These are phyloP conservation scores for Lutjanus erythropterus DNA, from an alignment of 2,113 vertebrate species.

Conservation along the genomic window DNA sequence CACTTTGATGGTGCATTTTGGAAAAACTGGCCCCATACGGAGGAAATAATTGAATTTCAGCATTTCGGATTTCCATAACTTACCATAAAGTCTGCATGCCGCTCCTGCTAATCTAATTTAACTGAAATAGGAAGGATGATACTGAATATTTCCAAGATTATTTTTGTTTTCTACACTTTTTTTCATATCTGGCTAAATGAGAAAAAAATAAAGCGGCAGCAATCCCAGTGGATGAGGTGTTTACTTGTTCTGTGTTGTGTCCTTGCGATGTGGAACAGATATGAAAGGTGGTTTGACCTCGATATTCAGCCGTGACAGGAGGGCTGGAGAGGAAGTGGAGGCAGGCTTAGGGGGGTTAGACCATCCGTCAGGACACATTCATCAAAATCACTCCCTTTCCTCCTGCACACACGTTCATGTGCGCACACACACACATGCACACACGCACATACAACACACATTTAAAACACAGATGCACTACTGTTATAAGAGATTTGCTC, in stretches of 20 bases:
- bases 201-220: not conserved
- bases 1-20: constrained; percentile 7
- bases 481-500: constrained; percentile 18
- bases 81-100: not conserved
- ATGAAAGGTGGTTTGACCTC: constrained; percentile 78
- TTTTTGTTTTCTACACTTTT: not conserved
- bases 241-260: constrained; percentile 39
- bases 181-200: not conserved
- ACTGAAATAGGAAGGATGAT: not conserved
- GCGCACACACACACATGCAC: constrained; percentile 3
- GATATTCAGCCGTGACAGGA: constrained; percentile 68
- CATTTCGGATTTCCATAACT: not conserved
- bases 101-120: not conserved
- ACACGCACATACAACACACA: constrained; percentile 7
- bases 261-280: constrained; percentile 58
- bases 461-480: constrained; percentile 18
- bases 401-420: not conserved
- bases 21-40: not conserved
- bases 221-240: constrained; percentile 6
- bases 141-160: not conserved
- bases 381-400: constrained; percentile 65
- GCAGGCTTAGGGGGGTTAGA: constrained; percentile 73
- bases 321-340: constrained; percentile 64
- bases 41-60: not conserved
- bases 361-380: constrained; percentile 78